Conservation (phyloP, 1,140 invertebrate genomes). For the Chrysomallon squamiferum region DNA sequence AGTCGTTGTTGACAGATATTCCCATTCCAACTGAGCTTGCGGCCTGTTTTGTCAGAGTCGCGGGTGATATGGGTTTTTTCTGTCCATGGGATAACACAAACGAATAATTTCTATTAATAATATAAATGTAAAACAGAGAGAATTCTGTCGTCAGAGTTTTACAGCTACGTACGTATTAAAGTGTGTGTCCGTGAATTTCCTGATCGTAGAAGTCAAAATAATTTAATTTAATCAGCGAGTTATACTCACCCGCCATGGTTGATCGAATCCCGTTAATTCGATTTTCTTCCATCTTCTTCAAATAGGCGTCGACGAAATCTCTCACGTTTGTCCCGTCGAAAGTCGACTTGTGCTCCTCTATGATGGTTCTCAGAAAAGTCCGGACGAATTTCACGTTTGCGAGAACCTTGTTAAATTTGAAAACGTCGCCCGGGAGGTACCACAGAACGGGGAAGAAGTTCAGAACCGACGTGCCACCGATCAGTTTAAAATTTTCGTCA, state of each 20-base stretch:
- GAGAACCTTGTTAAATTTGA: constrained; percentile 23
- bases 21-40: no score
- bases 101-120: no score
- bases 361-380: constrained; percentile 14
- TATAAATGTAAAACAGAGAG: no score
- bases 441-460: constrained; percentile 36
- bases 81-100: no score
- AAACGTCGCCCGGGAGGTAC: constrained; percentile 32
- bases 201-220: no score
- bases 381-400: constrained; percentile 28
- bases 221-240: no score
- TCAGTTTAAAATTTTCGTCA: constrained; percentile 26
- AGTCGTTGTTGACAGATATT: no score
- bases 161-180: no score
- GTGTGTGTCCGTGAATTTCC: no score
- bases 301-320: constrained; percentile 47
- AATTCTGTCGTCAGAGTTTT: no score
- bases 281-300: constrained; percentile 28
- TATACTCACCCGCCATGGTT: constrained; percentile 13
- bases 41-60: no score
- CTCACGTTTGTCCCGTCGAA: constrained; percentile 33
- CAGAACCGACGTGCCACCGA: constrained; percentile 25
- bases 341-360: constrained; percentile 28
- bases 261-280: constrained; percentile 8
- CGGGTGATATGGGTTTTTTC: no score